These are phyloP conservation scores for Adineta ricciae DNA, from an alignment of 2,888 invertebrate species.

Conservation along the genomic window DNA sequence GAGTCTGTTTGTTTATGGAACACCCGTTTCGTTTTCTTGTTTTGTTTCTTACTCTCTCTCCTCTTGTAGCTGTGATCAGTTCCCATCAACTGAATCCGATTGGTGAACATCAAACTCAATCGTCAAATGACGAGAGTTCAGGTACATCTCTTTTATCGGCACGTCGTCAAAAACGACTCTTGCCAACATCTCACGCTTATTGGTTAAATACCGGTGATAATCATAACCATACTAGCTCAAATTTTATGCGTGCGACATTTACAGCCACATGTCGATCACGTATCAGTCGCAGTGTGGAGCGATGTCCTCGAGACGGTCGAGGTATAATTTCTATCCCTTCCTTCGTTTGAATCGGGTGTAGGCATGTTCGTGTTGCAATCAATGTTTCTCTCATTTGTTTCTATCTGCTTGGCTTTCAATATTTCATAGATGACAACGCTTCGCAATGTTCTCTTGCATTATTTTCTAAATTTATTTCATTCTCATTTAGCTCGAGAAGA, in stretches of 20 bases:
- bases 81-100: slow-evolving; percentile 3
- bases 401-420: not conserved
- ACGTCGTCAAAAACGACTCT: not conserved
- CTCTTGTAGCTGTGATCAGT: not conserved
- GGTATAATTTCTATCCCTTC: not conserved
- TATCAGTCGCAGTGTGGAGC: not conserved
- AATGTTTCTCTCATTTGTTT: not conserved
- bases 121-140: not conserved
- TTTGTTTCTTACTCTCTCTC: not conserved
- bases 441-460: not conserved
- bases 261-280: not conserved
- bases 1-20: not conserved
- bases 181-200: not conserved
- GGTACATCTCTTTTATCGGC: not conserved
- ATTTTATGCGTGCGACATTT: slow-evolving; percentile 18
- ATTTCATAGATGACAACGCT: not conserved
- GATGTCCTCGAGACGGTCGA: not conserved
- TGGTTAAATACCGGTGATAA: slow-evolving; percentile 14
- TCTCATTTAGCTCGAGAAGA: not conserved
- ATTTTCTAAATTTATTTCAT: too few species aligned
- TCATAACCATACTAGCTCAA: not conserved
- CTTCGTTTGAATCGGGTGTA: not conserved
- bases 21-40: too few species aligned
- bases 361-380: not conserved
- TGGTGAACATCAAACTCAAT: not conserved